Evolutionary conservation across 2,797 vertebrate genomes (phyloP).

Genomic region (Saxicola maurus): DNA sequence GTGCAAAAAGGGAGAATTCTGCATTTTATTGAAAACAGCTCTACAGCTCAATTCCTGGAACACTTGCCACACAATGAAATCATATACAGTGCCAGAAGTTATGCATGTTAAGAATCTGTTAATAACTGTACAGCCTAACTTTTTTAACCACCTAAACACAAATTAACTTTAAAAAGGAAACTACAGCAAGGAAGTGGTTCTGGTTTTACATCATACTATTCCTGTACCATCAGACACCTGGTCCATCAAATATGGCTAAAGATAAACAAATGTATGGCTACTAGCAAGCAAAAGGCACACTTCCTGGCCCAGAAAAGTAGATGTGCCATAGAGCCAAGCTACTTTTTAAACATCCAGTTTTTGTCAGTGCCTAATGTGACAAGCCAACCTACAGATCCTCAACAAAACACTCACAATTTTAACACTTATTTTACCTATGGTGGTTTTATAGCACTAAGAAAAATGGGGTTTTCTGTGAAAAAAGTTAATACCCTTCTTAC

Average conservation of each 20-base stretch:
- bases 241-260: neutral
- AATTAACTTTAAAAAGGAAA: neutral
- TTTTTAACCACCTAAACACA: neutral
- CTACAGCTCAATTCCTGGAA: neutral
- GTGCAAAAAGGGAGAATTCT: neutral
- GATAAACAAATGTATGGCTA: neutral
- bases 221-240: neutral
- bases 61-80: neutral
- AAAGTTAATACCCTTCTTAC: neutral
- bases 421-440: neutral
- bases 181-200: neutral
- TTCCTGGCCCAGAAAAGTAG: neutral
- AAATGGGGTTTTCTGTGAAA: fast-evolving
- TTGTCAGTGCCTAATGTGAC: neutral
- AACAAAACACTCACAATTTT: neutral
- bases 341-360: neutral
- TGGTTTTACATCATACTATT: neutral
- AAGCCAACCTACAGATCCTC: neutral
- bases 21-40: neutral
- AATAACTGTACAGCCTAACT: neutral
- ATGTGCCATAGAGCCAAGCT: neutral
- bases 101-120: neutral
- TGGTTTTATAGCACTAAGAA: neutral
- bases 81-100: neutral
- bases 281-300: neutral